A percentile compares a stretch with the other conserved stretches of the same genome.
Evolutionary conservation across 2,797 vertebrate genomes (phyloP).

Genomic region (Myoxocephalus aenaeus): DNA sequence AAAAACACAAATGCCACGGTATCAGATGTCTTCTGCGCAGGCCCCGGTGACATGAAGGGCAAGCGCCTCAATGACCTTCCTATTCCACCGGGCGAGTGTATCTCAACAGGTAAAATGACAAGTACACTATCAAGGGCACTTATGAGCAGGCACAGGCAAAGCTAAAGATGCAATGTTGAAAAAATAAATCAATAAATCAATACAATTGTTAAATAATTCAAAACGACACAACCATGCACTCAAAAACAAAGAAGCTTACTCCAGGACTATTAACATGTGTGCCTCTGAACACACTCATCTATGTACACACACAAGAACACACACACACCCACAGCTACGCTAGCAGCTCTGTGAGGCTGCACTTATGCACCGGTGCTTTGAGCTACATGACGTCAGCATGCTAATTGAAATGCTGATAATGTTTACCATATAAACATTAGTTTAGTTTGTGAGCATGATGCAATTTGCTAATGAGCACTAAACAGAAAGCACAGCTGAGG

Average conservation of each 20-base stretch:
- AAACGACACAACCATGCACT: neutral
- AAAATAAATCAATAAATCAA: slow-evolving; percentile 24
- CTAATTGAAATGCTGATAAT: neutral
- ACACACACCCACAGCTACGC: neutral
- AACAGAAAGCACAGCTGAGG: neutral
- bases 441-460: neutral
- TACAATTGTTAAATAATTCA: slow-evolving; percentile 58
- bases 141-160: neutral
- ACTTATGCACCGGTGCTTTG: neutral
- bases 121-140: neutral
- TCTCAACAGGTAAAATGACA: slow-evolving; percentile 89
- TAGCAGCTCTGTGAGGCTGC: neutral
- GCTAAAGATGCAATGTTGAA: neutral
- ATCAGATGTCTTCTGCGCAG: slow-evolving; percentile 93
- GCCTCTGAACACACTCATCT: neutral
- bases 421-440: neutral
- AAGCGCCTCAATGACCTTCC: slow-evolving; percentile 93
- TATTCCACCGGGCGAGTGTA: slow-evolving; percentile 91
- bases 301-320: neutral
- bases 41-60: slow-evolving; percentile 93
- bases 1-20: slow-evolving; percentile 97
- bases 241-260: slow-evolving; percentile 7
- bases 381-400: neutral
- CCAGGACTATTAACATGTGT: slow-evolving; percentile 1
- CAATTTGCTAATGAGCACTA: neutral